Evolutionary conservation across 2,888 invertebrate species (phyloP).

Genomic region (Drosophila engyochracea): DNA sequence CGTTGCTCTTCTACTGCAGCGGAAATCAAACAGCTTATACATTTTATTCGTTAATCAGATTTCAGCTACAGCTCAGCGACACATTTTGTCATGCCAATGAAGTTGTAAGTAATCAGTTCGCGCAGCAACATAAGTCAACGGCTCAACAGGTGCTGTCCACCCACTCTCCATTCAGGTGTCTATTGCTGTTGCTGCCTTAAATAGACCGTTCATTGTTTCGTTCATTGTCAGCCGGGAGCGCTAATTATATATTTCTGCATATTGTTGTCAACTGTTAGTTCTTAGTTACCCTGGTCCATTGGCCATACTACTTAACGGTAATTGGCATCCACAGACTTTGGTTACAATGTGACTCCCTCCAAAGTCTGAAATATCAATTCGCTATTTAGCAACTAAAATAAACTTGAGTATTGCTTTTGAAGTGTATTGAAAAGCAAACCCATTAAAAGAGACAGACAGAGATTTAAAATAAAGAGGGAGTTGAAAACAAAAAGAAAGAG

Average conservation of each 20-base stretch:
- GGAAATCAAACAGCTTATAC: conserved; percentile 22
- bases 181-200: background rate
- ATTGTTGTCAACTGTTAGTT: conserved; percentile 6
- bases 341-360: background rate
- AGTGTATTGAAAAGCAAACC: background rate
- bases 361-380: background rate
- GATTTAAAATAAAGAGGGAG: background rate
- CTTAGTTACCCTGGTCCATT: background rate
- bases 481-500: background rate
- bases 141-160: conserved; percentile 8
- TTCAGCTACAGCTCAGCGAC: conserved; percentile 5
- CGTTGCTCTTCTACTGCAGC: background rate
- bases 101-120: conserved; percentile 11
- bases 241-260: conserved; percentile 10
- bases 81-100: background rate
- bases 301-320: background rate
- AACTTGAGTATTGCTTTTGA: background rate
- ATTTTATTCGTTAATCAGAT: conserved; percentile 25
- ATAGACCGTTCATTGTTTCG: background rate
- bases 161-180: background rate
- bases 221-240: background rate
- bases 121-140: conserved; percentile 1
- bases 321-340: background rate
- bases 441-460: background rate
- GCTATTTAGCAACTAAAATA: background rate